Evolutionary conservation across 2,888 invertebrate genomes (phyloP).

Genomic region (Eurois occulta): DNA sequence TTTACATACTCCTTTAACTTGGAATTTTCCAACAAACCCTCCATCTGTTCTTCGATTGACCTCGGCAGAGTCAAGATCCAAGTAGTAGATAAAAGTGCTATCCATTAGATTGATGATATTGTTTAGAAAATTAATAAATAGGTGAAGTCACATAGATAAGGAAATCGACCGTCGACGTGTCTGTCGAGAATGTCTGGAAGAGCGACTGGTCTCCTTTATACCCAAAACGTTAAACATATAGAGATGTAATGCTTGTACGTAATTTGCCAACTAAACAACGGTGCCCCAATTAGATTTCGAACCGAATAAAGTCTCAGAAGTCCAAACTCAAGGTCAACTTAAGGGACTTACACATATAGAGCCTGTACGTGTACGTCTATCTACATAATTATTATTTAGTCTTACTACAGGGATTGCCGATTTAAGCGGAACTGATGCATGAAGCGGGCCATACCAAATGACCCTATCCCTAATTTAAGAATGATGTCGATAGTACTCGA

Average conservation of each 20-base stretch:
- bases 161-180: conserved; percentile 8
- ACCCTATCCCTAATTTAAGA: neutral
- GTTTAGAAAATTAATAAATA: conserved; percentile 29
- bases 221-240: neutral
- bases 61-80: conserved; percentile 39
- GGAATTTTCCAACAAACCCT: conserved; percentile 35
- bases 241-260: neutral
- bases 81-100: conserved; percentile 37
- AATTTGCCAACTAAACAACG: neutral
- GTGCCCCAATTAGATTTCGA: neutral
- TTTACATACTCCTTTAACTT: conserved; percentile 7
- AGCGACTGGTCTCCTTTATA: neutral
- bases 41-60: conserved; percentile 40
- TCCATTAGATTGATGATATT: conserved; percentile 50
- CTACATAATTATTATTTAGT: neutral
- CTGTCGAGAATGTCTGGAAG: neutral
- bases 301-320: neutral
- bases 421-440: neutral
- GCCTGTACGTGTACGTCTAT: neutral
- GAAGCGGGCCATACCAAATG: no score
- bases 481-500: no score
- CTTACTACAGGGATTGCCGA: neutral
- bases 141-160: conserved; percentile 16
- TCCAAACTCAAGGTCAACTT: neutral
- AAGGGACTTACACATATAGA: neutral